A percentile compares a stretch with the other conserved stretches of the same genome.
Evolutionary conservation across 2,888 invertebrate species (phyloP).

Genomic region (Neoscelio sp.): DNA sequence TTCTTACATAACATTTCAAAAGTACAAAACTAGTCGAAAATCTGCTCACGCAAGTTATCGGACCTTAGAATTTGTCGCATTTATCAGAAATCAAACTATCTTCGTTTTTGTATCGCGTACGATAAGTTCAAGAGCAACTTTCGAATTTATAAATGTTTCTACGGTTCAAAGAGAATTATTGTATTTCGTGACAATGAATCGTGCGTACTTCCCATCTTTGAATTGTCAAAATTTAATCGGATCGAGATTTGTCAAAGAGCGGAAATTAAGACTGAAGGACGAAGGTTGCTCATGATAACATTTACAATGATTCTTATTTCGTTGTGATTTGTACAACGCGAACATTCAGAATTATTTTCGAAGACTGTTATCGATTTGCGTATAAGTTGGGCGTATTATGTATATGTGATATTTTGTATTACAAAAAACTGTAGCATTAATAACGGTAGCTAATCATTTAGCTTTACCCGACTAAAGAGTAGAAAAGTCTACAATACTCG

Average conservation of each 20-base stretch:
- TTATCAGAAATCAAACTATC: background rate
- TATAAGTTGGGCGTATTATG: too few species aligned
- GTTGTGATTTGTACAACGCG: slow-evolving; percentile 18
- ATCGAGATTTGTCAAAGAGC: slow-evolving; percentile 1
- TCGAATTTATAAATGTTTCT: too few species aligned
- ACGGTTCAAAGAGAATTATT: too few species aligned
- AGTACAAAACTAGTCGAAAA: slow-evolving; percentile 36
- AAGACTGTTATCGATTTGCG: slow-evolving; percentile 17
- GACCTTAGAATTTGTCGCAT: background rate
- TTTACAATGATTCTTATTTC: slow-evolving; percentile 4
- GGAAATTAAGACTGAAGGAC: slow-evolving; percentile 23
- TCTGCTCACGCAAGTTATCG: slow-evolving; percentile 24
- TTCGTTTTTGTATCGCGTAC: too few species aligned
- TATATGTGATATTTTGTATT: too few species aligned
- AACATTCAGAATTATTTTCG: slow-evolving; percentile 8
- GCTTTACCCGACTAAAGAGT: too few species aligned
- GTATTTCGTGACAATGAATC: too few species aligned
- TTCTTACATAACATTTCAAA: slow-evolving; percentile 53
- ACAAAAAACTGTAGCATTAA: too few species aligned
- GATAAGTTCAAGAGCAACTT: too few species aligned
- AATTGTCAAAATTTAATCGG: background rate
- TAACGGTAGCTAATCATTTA: too few species aligned
- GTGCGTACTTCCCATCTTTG: too few species aligned
- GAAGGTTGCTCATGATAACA: slow-evolving; percentile 14
- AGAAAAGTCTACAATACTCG: too few species aligned